These are phyloP conservation scores for Pachydiplax longipennis DNA, from an alignment of 2,888 invertebrate species.

Conservation along the genomic window DNA sequence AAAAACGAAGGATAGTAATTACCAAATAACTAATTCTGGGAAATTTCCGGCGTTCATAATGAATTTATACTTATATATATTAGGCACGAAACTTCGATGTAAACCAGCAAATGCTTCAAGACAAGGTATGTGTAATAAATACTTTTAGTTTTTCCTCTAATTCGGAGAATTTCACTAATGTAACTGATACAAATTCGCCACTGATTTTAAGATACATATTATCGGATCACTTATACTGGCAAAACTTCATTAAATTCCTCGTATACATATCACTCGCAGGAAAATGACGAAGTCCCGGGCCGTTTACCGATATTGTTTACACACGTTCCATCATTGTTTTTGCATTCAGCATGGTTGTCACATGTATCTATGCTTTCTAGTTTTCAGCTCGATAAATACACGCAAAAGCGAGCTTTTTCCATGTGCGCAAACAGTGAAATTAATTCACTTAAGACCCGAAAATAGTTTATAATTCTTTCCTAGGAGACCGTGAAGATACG, in stretches of 20 bases:
- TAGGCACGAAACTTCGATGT: not conserved
- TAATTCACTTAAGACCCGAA: not conserved
- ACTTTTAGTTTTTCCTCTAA: not conserved
- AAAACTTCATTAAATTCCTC: not conserved
- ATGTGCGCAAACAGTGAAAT: not conserved
- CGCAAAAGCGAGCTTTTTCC: not conserved
- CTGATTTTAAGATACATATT: not conserved
- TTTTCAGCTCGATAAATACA: not conserved
- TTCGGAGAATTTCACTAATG: not conserved
- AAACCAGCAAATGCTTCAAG: not conserved
- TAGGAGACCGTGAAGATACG: not conserved
- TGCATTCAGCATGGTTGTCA: not conserved
- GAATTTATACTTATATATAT: not conserved
- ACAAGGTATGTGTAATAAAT: not conserved
- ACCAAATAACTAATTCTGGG: conserved; percentile 28
- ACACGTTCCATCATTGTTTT: not conserved
- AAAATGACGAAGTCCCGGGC: not conserved
- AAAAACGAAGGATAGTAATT: not conserved
- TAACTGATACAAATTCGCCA: not conserved
- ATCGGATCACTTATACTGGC: not conserved
- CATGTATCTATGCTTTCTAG: not conserved
- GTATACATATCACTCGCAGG: not conserved
- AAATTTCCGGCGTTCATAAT: not conserved
- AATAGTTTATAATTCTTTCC: not conserved
- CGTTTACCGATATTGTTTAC: not conserved